These are phyloP conservation scores for Torymus tubicola DNA, from an alignment of 2,888 invertebrate genomes.

Conservation along the genomic window DNA sequence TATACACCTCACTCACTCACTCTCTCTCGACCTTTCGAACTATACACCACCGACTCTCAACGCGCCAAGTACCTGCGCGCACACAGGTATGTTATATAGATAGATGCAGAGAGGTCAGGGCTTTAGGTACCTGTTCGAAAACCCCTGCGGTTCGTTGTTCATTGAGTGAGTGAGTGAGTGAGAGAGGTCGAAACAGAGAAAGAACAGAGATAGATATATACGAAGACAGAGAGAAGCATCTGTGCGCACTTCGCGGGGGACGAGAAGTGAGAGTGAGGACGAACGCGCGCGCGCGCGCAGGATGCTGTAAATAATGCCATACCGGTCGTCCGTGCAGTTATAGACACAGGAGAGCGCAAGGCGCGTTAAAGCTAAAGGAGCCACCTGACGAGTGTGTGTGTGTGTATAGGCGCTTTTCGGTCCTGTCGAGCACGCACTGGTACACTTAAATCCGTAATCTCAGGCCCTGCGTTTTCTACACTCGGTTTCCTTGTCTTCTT, in stretches of 20 bases:
- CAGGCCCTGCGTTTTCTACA: not conserved
- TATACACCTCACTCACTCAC: too few species aligned
- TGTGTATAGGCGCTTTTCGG: conserved; percentile 51
- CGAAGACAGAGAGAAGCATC: not conserved
- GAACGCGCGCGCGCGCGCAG: too few species aligned
- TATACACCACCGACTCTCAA: too few species aligned
- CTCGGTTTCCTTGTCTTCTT: not conserved
- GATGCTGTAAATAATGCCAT: conserved; percentile 22
- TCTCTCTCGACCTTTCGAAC: too few species aligned
- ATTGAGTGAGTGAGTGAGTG: conserved; percentile 17
- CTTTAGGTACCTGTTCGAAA: too few species aligned
- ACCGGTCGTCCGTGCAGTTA: not conserved
- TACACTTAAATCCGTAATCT: conserved; percentile 48
- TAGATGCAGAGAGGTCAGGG: too few species aligned
- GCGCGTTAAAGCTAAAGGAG: not conserved
- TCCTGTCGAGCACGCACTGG: conserved; percentile 51
- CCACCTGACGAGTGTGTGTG: conserved; percentile 38
- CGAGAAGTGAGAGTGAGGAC: too few species aligned
- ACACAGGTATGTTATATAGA: too few species aligned
- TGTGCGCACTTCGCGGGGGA: too few species aligned
- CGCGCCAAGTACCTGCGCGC: too few species aligned
- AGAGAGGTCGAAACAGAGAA: not conserved
- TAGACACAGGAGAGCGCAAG: conserved; percentile 2
- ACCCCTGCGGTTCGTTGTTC: conserved; percentile 3
- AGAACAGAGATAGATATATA: not conserved